Base-by-base conservation (phyloP, 2,113 vertebrate genomes). In the Ctenomys sociabilis region DNA sequence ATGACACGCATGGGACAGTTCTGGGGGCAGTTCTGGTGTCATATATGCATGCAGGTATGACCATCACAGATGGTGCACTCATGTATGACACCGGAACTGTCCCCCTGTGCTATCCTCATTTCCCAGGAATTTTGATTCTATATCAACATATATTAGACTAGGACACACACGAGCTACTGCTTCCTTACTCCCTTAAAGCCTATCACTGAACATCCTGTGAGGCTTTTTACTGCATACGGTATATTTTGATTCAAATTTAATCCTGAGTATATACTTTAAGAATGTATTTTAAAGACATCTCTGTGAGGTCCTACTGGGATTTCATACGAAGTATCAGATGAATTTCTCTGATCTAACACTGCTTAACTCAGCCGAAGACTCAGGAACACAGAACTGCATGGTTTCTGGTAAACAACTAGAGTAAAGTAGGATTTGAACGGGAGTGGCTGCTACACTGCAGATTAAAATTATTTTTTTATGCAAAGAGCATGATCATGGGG, bases 101-200 rank as follows among this genome's bases (percentile, higher is more conserved):
- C 32, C 43, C 43, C 30, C 40, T 77, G 45, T 49, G 49, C 28
- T 78, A 32, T 32, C 30, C 28, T 12, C 49, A 54, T 75, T 95
- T 93, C 70, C 87, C 85, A 82, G 57, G 49, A 75, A 63, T 84
- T n/a, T 96, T 84, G 77, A 22, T 43, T 95, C 77, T 45, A n/a
- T 45, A 81, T 70, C 78, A 75, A 89, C 7, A 70, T 22, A 86
- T 32, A 82, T 21, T 82, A 19, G 28, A 72, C 35, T 59, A 57
- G 35, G 92, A n/a, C 73, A 54, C 73, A 37, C 45, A 94, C 68
- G 72, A 93, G 9, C 16, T 35, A 61, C 37, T 93, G 91, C 52
- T 68, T 80, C 80, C 70, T 49, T 72, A 57, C 64, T 35, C 5
- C 21, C 73, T 94, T 89, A 81, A 86, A 86, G 86, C 70, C 82